Base-by-base conservation (phyloP, 2,113 vertebrate species). In the Capricornis sumatraensis region DNA sequence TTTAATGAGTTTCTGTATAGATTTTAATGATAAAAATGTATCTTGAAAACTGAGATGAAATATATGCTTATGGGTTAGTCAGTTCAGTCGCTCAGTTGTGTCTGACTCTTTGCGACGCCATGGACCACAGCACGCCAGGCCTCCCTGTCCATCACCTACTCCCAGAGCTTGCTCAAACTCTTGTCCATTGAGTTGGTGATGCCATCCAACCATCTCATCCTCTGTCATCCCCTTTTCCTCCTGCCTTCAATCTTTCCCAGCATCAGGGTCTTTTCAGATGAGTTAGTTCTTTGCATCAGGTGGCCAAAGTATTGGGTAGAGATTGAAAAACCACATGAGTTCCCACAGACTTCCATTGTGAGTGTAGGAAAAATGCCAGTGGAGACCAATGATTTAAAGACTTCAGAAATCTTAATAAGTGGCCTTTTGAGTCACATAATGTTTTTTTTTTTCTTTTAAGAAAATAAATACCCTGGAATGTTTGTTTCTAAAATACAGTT, bases 11-110 rank as follows among this genome's bases (percentile, higher is more conserved):
- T 94, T 96, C 12, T 94, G 1, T 76, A 52, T 92, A 64, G 28
- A 64, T 76, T 89, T 91, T 81, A 94, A 17, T 91, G 52, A 71
- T 83, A 91, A 87, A 95, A 82, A 86, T 87, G 85, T 82, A 84
- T 50, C 28, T 96, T 82, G 62, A 94, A 94, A 89, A 36, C 78
- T 86, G 15, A 92, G 83, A 92, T 86, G 47, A 86, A 96, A 89
- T n/a, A 7, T 2, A 36, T 86, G 28, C n/a, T 81, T 96, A 4
- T 58, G 3, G 52, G 1, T 95, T n/a, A 67, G 47, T 50, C 47
- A 14, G 17, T 71, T 21, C n/a, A 71, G 17, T 71, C 2, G 0
- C n/a, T 71, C 4, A 21, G n/a, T 71, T 4, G 0, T 71, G 1
- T 36, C 64, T 0, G 0, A 36, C n/a, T 71, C 64, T 64, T 4